Percentiles rank a stretch among this genome's conserved stretches.
Conservation (phyloP, 2,113 vertebrate genomes). For the Brachyhypopomus gauderio region DNA sequence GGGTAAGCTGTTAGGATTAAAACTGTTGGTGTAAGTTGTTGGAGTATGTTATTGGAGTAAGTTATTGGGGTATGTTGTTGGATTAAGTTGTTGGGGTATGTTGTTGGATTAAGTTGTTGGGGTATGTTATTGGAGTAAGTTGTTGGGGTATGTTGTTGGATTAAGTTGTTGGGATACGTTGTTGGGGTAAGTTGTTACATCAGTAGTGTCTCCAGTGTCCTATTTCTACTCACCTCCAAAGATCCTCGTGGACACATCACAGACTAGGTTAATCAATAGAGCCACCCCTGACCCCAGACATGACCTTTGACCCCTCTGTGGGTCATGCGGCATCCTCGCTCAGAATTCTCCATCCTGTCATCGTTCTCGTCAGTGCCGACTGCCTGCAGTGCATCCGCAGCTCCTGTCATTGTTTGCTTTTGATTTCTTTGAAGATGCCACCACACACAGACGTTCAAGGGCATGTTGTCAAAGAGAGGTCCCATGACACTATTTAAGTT, state of each 20-base stretch:
- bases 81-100: too few relatives aligned
- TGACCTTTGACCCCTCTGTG: slow-evolving; percentile 62
- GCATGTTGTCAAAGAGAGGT: background rate
- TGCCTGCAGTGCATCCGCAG: background rate
- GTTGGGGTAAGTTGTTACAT: background rate
- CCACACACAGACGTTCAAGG: background rate
- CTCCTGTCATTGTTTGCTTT: slow-evolving; percentile 37
- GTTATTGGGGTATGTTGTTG: too few relatives aligned
- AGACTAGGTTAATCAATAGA: slow-evolving; percentile 31
- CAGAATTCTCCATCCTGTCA: slow-evolving; percentile 59
- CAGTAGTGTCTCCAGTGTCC: background rate
- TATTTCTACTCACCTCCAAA: background rate
- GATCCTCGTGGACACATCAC: slow-evolving; percentile 40
- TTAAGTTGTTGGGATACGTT: too few relatives aligned
- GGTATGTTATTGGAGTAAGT: too few relatives aligned
- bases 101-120: too few relatives aligned
- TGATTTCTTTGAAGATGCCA: slow-evolving; percentile 45
- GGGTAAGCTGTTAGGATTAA: too few relatives aligned
- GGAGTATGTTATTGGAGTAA: too few relatives aligned
- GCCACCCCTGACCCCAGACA: slow-evolving; percentile 60
- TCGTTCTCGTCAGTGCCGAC: slow-evolving; percentile 3
- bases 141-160: too few relatives aligned
- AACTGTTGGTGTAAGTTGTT: too few relatives aligned
- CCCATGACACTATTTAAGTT: slow-evolving; percentile 35
- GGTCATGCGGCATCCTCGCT: slow-evolving; percentile 57